Evolutionary conservation across 2,797 vertebrate genomes (phyloP).

Genomic region (Urosaurus nigricauda): DNA sequence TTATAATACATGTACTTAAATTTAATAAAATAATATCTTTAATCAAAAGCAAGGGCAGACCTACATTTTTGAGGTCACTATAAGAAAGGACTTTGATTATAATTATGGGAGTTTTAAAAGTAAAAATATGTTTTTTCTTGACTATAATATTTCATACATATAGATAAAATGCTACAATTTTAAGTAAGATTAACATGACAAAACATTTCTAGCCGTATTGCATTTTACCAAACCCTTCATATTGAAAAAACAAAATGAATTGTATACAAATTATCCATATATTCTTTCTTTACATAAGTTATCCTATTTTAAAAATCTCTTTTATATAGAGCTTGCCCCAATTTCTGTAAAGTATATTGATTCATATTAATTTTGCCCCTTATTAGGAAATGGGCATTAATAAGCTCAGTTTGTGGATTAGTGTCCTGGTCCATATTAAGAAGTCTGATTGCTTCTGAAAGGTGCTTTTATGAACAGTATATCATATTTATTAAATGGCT

Average conservation of each 20-base stretch:
- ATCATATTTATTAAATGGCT: background rate
- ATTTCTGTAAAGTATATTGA: background rate
- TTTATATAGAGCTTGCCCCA: background rate
- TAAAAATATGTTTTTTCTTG: background rate
- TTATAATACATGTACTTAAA: too few species aligned
- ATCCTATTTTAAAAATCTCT: background rate
- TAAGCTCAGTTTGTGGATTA: slow-evolving; percentile 26
- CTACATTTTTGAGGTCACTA: background rate
- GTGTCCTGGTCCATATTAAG: background rate
- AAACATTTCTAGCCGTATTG: background rate
- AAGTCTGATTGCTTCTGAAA: background rate
- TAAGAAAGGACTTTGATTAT: background rate
- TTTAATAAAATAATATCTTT: background rate
- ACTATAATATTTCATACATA: background rate
- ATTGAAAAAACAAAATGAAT: background rate
- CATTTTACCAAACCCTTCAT: background rate
- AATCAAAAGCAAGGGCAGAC: background rate
- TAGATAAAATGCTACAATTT: background rate
- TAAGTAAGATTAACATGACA: background rate
- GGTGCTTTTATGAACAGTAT: slow-evolving; percentile 5
- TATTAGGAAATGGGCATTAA: background rate
- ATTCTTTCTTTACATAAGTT: slow-evolving; percentile 40
- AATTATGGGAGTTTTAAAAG: background rate
- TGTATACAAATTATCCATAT: background rate
- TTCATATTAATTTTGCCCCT: background rate